These are phyloP conservation scores for Nebria ingens DNA, from an alignment of 1,140 invertebrate genomes.

Conservation along the genomic window DNA sequence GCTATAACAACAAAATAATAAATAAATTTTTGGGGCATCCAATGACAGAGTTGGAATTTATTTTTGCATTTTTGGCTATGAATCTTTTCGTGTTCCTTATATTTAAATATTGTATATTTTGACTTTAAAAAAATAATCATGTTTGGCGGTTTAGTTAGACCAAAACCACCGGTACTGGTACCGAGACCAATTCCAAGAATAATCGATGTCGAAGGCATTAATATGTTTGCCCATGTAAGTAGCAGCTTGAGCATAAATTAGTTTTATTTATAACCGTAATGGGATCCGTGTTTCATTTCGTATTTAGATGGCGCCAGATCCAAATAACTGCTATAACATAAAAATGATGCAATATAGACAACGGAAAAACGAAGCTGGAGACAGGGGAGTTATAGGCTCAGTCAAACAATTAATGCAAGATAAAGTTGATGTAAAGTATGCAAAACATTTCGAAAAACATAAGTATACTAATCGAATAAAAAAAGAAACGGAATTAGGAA, in stretches of 20 bases:
- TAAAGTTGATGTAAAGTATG: slow-evolving; percentile 17
- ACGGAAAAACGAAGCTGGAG: slow-evolving; percentile 13
- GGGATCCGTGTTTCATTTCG: neutral
- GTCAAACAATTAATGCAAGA: slow-evolving; percentile 15
- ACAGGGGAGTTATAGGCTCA: neutral
- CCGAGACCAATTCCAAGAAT: neutral
- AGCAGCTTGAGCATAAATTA: neutral
- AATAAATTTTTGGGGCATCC: no score
- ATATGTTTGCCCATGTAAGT: neutral
- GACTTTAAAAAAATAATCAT: neutral
- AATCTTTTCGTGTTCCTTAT: no score
- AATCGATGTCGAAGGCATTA: neutral
- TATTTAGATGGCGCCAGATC: neutral
- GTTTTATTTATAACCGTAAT: neutral
- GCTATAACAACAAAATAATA: no score
- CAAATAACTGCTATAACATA: neutral
- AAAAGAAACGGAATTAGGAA: slow-evolving; percentile 20
- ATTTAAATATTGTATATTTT: neutral
- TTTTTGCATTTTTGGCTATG: no score
- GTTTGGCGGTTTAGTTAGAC: neutral
- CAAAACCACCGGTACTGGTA: neutral
- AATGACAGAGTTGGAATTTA: no score
- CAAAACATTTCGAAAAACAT: slow-evolving; percentile 19
- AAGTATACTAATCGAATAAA: slow-evolving; percentile 18
- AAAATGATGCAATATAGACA: slow-evolving; percentile 13